These are phyloP conservation scores for Choreutis nemorana DNA, from an alignment of 2,888 invertebrate species.

Conservation along the genomic window DNA sequence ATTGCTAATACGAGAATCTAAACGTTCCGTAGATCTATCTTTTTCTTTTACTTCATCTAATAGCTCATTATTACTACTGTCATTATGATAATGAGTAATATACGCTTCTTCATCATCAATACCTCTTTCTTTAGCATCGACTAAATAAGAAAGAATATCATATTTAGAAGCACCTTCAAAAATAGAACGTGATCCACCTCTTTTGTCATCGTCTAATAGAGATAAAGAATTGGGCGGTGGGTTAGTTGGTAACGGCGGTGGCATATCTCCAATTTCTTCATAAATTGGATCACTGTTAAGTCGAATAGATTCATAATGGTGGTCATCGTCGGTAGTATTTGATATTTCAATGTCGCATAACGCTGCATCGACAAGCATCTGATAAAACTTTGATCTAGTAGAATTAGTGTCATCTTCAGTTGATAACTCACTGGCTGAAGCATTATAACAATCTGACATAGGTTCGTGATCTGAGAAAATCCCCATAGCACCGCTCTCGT, in stretches of 20 bases:
- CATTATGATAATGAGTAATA: constrained; percentile 67
- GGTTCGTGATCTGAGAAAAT: constrained; percentile 61
- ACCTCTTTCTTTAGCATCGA: constrained; percentile 83
- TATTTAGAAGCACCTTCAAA: constrained; percentile 88
- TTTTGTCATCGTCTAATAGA: constrained; percentile 74
- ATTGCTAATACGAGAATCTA: constrained; percentile 64
- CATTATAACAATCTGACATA: constrained; percentile 77
- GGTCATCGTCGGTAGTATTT: constrained; percentile 69
- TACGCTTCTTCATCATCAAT: constrained; percentile 76
- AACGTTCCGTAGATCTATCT: constrained; percentile 46
- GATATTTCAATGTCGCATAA: constrained; percentile 72
- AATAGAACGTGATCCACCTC: constrained; percentile 72
- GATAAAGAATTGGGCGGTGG: constrained; percentile 78
- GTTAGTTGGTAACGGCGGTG: constrained; percentile 80
- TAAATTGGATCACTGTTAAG: constrained; percentile 77
- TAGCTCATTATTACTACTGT: constrained; percentile 55
- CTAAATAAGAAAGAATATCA: constrained; percentile 88
- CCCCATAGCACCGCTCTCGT: constrained; percentile 66
- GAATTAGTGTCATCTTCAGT: constrained; percentile 71
- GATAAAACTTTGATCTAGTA: constrained; percentile 76
- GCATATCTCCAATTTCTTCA: constrained; percentile 78
- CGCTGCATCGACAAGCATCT: constrained; percentile 75
- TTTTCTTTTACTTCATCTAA: constrained; percentile 67
- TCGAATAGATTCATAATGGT: constrained; percentile 77
- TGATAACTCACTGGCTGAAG: constrained; percentile 70